phyloP scores from a whole-genome alignment of 2,888 invertebrate genomes.

The Siphonodentalium dalli region DNA sequence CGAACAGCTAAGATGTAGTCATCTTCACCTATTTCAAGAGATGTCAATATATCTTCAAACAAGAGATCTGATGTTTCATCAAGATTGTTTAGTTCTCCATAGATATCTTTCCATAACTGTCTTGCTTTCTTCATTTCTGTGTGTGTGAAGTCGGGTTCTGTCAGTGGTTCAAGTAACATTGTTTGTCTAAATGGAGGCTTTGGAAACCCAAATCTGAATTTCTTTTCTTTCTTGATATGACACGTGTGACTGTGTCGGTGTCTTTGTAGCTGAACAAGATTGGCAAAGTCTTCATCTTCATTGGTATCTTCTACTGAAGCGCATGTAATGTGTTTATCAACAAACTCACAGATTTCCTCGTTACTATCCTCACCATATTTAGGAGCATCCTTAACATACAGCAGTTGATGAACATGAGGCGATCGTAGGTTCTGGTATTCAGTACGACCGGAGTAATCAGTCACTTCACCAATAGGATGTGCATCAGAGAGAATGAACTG shows the following conservation, averaged over 20 bases:
- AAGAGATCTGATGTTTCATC: not conserved
- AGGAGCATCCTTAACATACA: conserved; percentile 28
- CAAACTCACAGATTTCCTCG: conserved; percentile 18
- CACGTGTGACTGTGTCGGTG: conserved; percentile 26
- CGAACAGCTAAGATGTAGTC: conserved; percentile 16
- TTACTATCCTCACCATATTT: conserved; percentile 8
- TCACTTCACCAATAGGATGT: conserved; percentile 25
- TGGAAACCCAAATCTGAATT: conserved; percentile 29
- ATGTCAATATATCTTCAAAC: conserved; percentile 1
- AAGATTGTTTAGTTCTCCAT: too few relatives aligned
- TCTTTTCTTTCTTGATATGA: conserved; percentile 13
- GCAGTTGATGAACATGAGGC: conserved; percentile 30
- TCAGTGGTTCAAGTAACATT: conserved; percentile 23
- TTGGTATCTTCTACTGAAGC: conserved; percentile 6
- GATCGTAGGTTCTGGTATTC: conserved; percentile 26
- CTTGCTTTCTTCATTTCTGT: too few relatives aligned
- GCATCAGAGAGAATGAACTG: conserved; percentile 6
- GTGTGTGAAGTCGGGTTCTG: too few relatives aligned
- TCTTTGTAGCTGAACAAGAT: conserved; percentile 7
- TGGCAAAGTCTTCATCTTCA: not conserved
- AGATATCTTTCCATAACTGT: too few relatives aligned
- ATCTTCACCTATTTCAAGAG: conserved; percentile 8
- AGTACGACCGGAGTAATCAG: conserved; percentile 27
- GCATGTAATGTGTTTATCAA: conserved; percentile 26
- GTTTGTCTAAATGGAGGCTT: conserved; percentile 23